Evolutionary conservation across 2,888 invertebrate genomes (phyloP).

Genomic region (Thymelicus lineola): DNA sequence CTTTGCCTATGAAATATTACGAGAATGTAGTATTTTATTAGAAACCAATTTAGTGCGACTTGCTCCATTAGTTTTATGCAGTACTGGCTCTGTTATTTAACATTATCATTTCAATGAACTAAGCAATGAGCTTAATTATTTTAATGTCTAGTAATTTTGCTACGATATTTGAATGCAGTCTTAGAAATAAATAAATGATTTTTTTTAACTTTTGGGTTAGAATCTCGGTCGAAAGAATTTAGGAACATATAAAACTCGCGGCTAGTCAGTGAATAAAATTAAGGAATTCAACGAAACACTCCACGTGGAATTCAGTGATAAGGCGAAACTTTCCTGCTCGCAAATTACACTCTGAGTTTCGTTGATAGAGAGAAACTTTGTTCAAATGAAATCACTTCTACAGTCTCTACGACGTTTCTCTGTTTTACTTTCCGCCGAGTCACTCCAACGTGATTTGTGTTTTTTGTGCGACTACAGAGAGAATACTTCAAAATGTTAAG

Average conservation of each 20-base stretch:
- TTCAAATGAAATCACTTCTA: constrained; percentile 78
- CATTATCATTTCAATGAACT: too few relatives aligned
- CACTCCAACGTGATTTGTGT: constrained; percentile 58
- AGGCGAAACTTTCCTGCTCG: constrained; percentile 78
- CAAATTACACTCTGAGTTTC: constrained; percentile 81
- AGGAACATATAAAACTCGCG: constrained; percentile 48
- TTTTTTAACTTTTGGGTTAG: neutral
- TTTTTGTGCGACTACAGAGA: constrained; percentile 54
- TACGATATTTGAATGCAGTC: too few relatives aligned
- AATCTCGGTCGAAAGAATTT: constrained; percentile 19
- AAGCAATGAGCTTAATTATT: too few relatives aligned
- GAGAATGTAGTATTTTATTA: constrained; percentile 16
- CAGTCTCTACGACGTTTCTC: constrained; percentile 68
- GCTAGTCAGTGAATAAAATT: constrained; percentile 66
- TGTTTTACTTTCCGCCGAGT: constrained; percentile 67
- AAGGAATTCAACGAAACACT: constrained; percentile 77
- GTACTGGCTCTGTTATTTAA: too few relatives aligned
- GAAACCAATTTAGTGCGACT: neutral
- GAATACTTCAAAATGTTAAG: constrained; percentile 17
- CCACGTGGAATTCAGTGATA: constrained; percentile 82
- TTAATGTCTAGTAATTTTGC: too few relatives aligned
- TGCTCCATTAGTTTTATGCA: neutral
- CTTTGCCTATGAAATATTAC: constrained; percentile 31
- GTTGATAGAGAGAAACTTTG: constrained; percentile 80
- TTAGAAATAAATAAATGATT: neutral